Base-by-base conservation (phyloP, 92 coral and sea anemone genomes). In the Phymanthus crucifer region DNA sequence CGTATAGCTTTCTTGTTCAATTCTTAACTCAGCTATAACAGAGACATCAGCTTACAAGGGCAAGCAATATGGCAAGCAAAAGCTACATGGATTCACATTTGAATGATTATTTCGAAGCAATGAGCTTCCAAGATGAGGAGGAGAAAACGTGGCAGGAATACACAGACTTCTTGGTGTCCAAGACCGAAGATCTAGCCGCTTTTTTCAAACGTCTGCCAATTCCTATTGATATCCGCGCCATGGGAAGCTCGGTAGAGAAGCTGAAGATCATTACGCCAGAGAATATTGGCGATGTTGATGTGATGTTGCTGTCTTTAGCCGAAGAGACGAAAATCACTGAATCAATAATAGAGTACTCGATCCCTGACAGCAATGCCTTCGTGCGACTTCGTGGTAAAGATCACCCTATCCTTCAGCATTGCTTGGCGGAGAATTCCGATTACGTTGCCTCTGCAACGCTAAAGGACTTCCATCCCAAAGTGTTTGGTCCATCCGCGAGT, bases 231-330 rank as follows among this genome's bases (percentile, higher is more conserved):
- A 34, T 83, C 19, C 57, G 71, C 7, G 83, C 57, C 21, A 82
- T 80, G 48, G 94, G 94, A 27, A 88, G 94, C 45, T 75, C 94
- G 0, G 83, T 64, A 0, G 94, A 91, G 75, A 82, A 81, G 21
- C 77, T 90, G 17, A 87, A 67, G 80, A 84, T 86, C 37, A 61
- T 74, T 34, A 35, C 74, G 2, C 89, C 85, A 4, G 66, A 85
- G 21, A 87, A 90, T 50, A 73, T 84, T 24, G 91, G 91, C 8
- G 91, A 90, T 74, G 43, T 87, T 4, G 94, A 91, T 46, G 38
- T 91, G 21, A 72, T 88, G 85, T 66, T 91, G 48, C 87, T 66
- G 54, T 85, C 94, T 0, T 56, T 40, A 19, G 56, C 85, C 10
- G 89, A 87, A 0, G 76, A 82, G 54, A 70, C 71, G 36, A 34